Percentiles rank a stretch among this genome's conserved stretches.
phyloP scores from a whole-genome alignment of 2,113 vertebrate genomes.

The Origma solitaria region DNA sequence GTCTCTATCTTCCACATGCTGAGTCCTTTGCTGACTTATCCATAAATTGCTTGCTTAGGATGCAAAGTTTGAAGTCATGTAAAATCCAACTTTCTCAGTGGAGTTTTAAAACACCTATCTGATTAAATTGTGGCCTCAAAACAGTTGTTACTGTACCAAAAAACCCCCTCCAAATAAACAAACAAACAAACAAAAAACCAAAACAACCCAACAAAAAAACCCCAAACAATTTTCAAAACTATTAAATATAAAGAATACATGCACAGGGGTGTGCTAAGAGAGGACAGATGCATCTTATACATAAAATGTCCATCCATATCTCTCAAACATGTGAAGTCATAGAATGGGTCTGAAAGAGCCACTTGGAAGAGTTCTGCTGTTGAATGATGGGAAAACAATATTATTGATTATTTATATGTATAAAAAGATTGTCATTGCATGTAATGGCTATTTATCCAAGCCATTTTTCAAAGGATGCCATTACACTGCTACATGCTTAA shows the following conservation, averaged over 20 bases:
- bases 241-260: background rate
- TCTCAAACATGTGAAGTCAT: background rate
- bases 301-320: too few species aligned
- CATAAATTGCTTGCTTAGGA: background rate
- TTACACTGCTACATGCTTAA: background rate
- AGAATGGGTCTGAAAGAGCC: background rate
- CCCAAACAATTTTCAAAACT: background rate
- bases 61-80: background rate
- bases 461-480: background rate
- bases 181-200: background rate
- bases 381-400: background rate
- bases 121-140: background rate
- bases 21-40: background rate
- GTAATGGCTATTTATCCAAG: background rate
- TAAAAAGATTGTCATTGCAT: background rate
- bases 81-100: background rate
- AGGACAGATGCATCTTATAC: background rate
- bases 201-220: background rate
- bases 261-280: background rate
- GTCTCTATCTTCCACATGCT: background rate
- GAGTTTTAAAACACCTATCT: background rate
- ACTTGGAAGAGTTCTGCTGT: background rate
- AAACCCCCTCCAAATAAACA: background rate
- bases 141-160: fast-evolving
- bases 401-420: background rate